Conservation (phyloP, 2,888 invertebrate genomes). For the Ellobium chinense region DNA sequence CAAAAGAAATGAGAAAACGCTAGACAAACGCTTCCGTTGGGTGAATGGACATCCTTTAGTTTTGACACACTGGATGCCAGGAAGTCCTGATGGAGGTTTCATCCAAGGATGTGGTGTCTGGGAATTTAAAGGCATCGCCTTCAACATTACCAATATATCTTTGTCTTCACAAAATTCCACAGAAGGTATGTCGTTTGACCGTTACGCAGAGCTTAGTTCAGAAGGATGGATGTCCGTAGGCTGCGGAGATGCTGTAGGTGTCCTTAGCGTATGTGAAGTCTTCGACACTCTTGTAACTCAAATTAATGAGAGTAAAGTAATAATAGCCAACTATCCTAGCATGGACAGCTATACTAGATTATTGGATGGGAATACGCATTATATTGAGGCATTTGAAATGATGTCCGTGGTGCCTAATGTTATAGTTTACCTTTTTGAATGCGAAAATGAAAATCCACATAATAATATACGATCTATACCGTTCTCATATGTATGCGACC, state of each 20-base stretch:
- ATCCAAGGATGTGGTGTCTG: conserved; percentile 1
- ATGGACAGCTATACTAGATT: no score
- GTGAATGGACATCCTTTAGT: background rate
- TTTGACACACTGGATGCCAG: background rate
- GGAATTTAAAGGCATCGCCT: background rate
- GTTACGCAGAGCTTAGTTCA: background rate
- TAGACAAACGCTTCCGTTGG: conserved; percentile 13
- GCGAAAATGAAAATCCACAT: no score
- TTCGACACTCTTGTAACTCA: no score
- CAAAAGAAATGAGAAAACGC: background rate
- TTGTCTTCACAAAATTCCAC: no score
- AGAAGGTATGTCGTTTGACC: background rate
- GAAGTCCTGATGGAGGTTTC: background rate
- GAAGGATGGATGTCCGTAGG: conserved; percentile 8
- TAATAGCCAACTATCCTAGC: no score
- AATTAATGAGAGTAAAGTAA: no score
- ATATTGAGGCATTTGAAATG: no score
- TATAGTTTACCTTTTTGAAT: background rate
- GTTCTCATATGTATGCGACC: conserved; percentile 18
- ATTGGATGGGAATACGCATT: no score
- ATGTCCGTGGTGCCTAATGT: no score
- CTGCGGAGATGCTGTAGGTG: background rate
- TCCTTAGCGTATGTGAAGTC: background rate
- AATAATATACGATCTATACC: background rate
- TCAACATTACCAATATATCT: no score